Conservation (phyloP, 2,888 invertebrate species). For the Agrochola lota region DNA sequence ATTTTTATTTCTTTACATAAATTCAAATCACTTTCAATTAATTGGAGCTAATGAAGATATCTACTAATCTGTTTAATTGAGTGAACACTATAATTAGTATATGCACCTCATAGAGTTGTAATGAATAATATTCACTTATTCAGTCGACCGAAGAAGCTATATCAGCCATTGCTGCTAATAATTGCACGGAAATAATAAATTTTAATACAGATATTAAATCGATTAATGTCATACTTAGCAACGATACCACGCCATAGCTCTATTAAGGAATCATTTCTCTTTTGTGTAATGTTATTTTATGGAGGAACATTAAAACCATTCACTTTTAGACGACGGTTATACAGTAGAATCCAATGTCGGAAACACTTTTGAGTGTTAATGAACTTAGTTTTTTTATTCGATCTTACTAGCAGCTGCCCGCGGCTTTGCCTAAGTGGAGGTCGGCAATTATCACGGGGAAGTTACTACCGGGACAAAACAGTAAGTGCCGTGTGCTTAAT, state of each 20-base stretch:
- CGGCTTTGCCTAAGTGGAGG: background rate
- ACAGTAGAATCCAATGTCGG: background rate
- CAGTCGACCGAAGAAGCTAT: conserved; percentile 10
- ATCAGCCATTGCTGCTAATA: background rate
- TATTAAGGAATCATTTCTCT: conserved; percentile 28
- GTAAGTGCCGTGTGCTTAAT: background rate
- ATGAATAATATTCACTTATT: conserved; percentile 1
- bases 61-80: conserved; percentile 6
- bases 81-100: background rate
- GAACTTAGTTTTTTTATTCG: background rate
- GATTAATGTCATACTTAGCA: conserved; percentile 16
- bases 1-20: background rate
- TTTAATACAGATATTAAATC: conserved; percentile 20
- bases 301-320: conserved; percentile 23
- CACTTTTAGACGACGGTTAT: conserved; percentile 22
- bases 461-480: background rate
- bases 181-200: conserved; percentile 42
- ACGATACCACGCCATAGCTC: conserved; percentile 4
- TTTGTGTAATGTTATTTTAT: conserved; percentile 30
- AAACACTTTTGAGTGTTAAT: conserved; percentile 14
- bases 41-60: background rate
- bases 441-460: background rate
- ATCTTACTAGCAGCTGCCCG: background rate
- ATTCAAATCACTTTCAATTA: background rate
- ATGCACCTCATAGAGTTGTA: background rate